phyloP scores from a whole-genome alignment of 2,797 vertebrate genomes.

The Florisuga fusca region DNA sequence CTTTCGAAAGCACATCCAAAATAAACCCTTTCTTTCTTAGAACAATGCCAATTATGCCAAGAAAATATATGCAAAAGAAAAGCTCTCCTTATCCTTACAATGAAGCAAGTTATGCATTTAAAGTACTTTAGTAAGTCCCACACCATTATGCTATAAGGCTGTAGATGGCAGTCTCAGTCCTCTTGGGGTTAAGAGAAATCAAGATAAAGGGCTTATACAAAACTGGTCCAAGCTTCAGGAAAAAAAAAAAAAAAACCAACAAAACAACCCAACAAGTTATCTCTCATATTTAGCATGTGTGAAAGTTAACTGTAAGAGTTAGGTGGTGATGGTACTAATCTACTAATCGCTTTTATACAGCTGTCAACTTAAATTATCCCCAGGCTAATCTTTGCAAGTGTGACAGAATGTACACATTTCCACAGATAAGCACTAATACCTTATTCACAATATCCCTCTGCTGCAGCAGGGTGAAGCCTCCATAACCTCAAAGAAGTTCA shows the following conservation, averaged over 20 bases:
- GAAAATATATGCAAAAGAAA: neutral
- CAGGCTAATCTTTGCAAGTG: conserved; percentile 15
- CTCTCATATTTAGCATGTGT: conserved; percentile 37
- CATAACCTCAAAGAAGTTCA: neutral
- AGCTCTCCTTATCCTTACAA: neutral
- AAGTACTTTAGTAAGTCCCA: neutral
- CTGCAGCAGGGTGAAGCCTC: neutral
- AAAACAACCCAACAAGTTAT: neutral
- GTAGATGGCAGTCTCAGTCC: neutral
- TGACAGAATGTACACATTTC: conserved; percentile 5
- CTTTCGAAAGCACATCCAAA: neutral
- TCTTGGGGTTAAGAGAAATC: conserved; percentile 18
- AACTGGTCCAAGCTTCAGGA: neutral
- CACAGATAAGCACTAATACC: neutral
- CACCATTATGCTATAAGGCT: neutral
- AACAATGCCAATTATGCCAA: neutral
- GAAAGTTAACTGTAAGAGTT: conserved; percentile 48
- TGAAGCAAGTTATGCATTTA: neutral
- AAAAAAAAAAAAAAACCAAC: too few relatives aligned
- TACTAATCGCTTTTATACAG: conserved; percentile 64
- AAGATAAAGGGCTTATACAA: conserved; percentile 55
- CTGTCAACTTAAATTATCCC: conserved; percentile 65
- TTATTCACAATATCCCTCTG: conserved; percentile 16
- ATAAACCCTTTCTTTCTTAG: neutral
- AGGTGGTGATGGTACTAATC: conserved; percentile 7